Base-by-base conservation (phyloP, 2,113 vertebrate species). In the Heterotis niloticus region DNA sequence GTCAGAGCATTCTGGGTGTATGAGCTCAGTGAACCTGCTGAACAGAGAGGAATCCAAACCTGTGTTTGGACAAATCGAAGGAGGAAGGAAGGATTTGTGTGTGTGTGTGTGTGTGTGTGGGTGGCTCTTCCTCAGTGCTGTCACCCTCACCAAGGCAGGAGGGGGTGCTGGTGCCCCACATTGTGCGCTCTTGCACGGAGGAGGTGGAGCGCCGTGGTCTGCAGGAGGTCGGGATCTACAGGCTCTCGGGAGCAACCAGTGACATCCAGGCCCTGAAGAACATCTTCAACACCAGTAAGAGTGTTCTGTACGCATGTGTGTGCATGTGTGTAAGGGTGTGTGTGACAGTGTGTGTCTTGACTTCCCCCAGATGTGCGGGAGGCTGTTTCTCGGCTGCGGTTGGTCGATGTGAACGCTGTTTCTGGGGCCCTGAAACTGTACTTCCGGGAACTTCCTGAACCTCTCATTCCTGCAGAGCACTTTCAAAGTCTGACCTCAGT, bases 161-260 rank as follows among this genome's bases (percentile, higher is more conserved):
- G 78, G 88, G 90, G 10, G 89, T 89, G 68, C 81, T 91, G 67
- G 89, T 92, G 44, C 92, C 91, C 5, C 89, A 90, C 11, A 86
- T 92, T 79, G 90, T 93, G 78, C 90, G 90, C 34, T 88, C 87
- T 82, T 92, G 92, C 11, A 87, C 85, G 62, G 89, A 91, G 82
- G 91, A 93, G 83, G 79, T 93, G 80, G 92, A 93, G 83, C 82
- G 89, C 52, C 87, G 91, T 74, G 92, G 92, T 28, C 28, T 92
- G 86, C 82, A 81, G 0, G 92, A 93, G 81, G 88, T 91, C 66
- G 92, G 92, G 17, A 91, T 93, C 84, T 93, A 93, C 82, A 84
- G 92, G 78, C 64, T 92, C 54, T 93, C 92, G 5, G 92, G 91
- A 64, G 81, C 77, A 5, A 72, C 83, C 80, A 85, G 75, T 4